phyloP scores from a whole-genome alignment of 1,140 invertebrate species.

The Cherax destructor region DNA sequence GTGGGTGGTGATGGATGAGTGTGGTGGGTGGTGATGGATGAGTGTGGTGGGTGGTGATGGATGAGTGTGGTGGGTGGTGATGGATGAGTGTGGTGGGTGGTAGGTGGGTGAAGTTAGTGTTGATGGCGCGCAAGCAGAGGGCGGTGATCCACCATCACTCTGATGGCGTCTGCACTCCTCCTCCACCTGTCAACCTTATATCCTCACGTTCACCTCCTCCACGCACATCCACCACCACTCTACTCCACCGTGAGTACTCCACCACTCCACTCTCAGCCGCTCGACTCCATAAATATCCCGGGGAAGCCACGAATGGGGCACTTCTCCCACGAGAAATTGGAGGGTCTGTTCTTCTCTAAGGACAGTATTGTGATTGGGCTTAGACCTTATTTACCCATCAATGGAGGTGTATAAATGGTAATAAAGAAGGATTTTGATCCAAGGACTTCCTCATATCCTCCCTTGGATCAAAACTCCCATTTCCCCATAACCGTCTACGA shows the following conservation, averaged over 20 bases:
- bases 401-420: too few species aligned
- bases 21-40: too few species aligned
- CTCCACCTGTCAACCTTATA: constrained; percentile 4
- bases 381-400: constrained; percentile 1
- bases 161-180: constrained; percentile 23
- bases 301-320: background rate
- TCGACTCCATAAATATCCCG: background rate
- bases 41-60: background rate
- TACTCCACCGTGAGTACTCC: constrained; percentile 21
- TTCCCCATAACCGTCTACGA: too few species aligned
- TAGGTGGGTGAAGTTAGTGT: too few species aligned
- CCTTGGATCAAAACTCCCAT: too few species aligned
- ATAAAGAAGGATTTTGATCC: too few species aligned
- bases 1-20: too few species aligned
- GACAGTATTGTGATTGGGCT: background rate
- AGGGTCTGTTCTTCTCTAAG: background rate
- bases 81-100: background rate
- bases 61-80: background rate
- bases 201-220: background rate
- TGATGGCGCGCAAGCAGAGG: constrained; percentile 4
- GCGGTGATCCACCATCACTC: background rate
- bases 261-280: background rate
- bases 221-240: background rate
- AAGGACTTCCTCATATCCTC: too few species aligned
- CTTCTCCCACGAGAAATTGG: background rate